Evolutionary conservation across 2,888 invertebrate genomes (phyloP).

Genomic region (Metellina segmentata): DNA sequence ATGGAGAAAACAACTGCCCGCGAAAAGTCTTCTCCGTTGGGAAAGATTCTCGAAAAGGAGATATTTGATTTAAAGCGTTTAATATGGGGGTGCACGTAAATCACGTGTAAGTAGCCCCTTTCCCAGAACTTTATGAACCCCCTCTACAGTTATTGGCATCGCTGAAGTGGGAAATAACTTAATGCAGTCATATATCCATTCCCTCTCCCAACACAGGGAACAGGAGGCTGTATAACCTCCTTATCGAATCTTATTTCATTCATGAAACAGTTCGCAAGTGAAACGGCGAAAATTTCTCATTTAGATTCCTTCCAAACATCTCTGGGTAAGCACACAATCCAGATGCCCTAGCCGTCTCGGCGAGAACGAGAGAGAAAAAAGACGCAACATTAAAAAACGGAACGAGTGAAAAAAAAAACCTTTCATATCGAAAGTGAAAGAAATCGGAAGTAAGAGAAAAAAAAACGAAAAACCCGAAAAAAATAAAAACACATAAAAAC

Average conservation of each 20-base stretch:
- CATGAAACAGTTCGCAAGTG: conserved; percentile 20
- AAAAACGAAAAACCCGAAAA: conserved; percentile 10
- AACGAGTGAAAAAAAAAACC: conserved; percentile 21
- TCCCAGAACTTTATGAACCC: background rate
- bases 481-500: conserved; percentile 40
- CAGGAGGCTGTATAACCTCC: background rate
- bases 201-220: background rate
- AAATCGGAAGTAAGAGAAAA: conserved; percentile 60
- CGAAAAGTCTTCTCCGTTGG: background rate
- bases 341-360: conserved; percentile 16
- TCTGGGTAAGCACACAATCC: conserved; percentile 44
- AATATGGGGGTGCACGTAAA: background rate
- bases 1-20: background rate
- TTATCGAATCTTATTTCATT: conserved; percentile 22
- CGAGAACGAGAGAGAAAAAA: background rate
- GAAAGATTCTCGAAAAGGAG: background rate
- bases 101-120: background rate
- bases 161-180: conserved; percentile 18
- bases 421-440: conserved; percentile 65
- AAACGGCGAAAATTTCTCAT: conserved; percentile 55
- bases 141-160: background rate
- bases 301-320: conserved; percentile 47
- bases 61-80: background rate
- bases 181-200: background rate
- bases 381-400: conserved; percentile 14